phyloP scores from a whole-genome alignment of 64 coral and sea anemone species.

The Pocillopora damicornis region DNA sequence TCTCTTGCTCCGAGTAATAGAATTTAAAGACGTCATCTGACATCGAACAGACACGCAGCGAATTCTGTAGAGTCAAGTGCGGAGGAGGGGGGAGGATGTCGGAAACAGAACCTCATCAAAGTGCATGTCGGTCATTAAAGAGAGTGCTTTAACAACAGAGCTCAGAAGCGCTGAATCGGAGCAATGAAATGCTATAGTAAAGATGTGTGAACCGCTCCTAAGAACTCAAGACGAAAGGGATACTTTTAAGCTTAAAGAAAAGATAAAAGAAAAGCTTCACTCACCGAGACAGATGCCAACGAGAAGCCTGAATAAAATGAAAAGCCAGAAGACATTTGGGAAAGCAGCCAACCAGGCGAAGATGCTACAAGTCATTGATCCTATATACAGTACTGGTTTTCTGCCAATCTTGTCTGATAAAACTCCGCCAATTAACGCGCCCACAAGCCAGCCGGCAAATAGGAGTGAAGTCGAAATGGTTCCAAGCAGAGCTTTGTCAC shows the following conservation, averaged over 20 bases:
- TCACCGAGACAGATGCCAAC: slow-evolving; percentile 50
- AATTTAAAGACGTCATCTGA: too few species aligned
- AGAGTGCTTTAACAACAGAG: too few species aligned
- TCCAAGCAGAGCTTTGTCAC: slow-evolving; percentile 40
- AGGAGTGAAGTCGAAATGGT: slow-evolving; percentile 39
- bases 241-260: not conserved
- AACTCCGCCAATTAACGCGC: slow-evolving; percentile 25
- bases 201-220: too few species aligned
- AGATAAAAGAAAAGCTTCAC: not conserved
- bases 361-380: not conserved
- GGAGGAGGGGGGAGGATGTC: too few species aligned
- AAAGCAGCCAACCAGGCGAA: slow-evolving; percentile 33
- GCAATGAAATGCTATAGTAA: too few species aligned
- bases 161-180: too few species aligned
- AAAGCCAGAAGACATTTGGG: slow-evolving; percentile 51
- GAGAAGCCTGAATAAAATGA: slow-evolving; percentile 39
- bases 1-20: too few species aligned
- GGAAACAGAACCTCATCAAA: too few species aligned
- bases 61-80: too few species aligned
- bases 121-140: too few species aligned
- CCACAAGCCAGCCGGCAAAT: slow-evolving; percentile 35
- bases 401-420: slow-evolving; percentile 48
- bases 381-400: slow-evolving; percentile 43
- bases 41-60: too few species aligned
- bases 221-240: not conserved